Base-by-base conservation (phyloP, 2,113 vertebrate genomes). In the Amblyornis subalaris region DNA sequence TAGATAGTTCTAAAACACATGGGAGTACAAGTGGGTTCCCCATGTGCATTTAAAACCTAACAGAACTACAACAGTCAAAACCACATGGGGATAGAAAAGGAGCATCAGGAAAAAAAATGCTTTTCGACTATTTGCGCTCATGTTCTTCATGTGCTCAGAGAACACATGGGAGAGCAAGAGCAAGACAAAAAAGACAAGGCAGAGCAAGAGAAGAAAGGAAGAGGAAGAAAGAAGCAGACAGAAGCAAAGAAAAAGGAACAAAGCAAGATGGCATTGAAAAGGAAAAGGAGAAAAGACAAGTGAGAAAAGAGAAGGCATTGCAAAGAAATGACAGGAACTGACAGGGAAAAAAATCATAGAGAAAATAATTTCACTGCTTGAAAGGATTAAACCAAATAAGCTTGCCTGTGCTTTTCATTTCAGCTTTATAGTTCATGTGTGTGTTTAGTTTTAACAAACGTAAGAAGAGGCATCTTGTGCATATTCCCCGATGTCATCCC, bases 1-100 rank as follows among this genome's bases (percentile, higher is more conserved):
- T 94, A 94, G 94, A 83, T 94, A 88, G 85, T 61, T 90, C 88
- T 88, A 74, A 97, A 95, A 85, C 93, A 96, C 82, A 90, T 93
- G 87, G 90, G 85, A 92, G 29, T 96, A 95, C 82, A 95, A 96
- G 96, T 90, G 90, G 69, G 65, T 93, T 97, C 82, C 85, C 88
- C 75, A 84, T 60, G 76, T 88, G 90, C 75, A 70, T 88, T 95
- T 96, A 86, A 96, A 94, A 73, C 72, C 69, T 88, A 92, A 88
- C 88, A 93, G 94, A 90, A 71, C 88, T 90, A 47, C 73, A 84
- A 73, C 55, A 86, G 88, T 54, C 88, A 83, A 86, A 90, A 79
- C 36, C 91, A 79, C 72, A 89, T 70, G 67, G 70, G 83, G 40
- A 87, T 73, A 77, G 93, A 62, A 85, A 96, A 92, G 45, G 20